Percentiles rank a stretch among this genome's conserved stretches.
Conservation (phyloP, 53 echinoderm and acorn worm genomes). For the Patiria pectinifera region DNA sequence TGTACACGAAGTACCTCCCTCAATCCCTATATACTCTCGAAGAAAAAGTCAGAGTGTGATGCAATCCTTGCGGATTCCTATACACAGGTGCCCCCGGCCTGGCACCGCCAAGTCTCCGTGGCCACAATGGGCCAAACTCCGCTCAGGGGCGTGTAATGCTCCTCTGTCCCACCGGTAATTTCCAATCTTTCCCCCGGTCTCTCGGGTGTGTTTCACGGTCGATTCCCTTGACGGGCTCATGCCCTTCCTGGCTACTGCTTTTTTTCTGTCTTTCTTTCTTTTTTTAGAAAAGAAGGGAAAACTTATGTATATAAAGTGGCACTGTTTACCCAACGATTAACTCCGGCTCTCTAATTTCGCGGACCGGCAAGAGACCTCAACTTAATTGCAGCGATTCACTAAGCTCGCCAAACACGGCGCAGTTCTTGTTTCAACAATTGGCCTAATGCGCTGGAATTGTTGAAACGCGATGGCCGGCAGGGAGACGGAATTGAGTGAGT, state of each 20-base stretch:
- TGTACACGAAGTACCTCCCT: too few relatives aligned
- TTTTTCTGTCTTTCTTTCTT: not conserved
- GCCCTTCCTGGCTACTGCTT: not conserved
- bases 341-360: slow-evolving; percentile 32
- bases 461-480: not conserved
- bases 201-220: not conserved
- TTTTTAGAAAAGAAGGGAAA: not conserved
- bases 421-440: slow-evolving; percentile 54
- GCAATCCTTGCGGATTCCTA: too few relatives aligned
- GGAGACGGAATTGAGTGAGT: not conserved
- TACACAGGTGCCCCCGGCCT: not conserved
- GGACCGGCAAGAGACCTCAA: slow-evolving; percentile 14
- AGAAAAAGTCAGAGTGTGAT: too few relatives aligned
- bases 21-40: too few relatives aligned
- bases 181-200: not conserved
- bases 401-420: not conserved
- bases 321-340: slow-evolving; percentile 49
- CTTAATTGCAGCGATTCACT: slow-evolving; percentile 27
- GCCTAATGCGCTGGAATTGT: slow-evolving; percentile 38
- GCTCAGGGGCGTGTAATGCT: slow-evolving; percentile 16
- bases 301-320: not conserved
- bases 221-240: not conserved
- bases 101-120: slow-evolving; percentile 33
- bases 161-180: slow-evolving; percentile 5
- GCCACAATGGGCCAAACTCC: slow-evolving; percentile 18